These are phyloP conservation scores for Dyspetes luteomarginatus DNA, from an alignment of 2,888 invertebrate genomes.

Conservation along the genomic window DNA sequence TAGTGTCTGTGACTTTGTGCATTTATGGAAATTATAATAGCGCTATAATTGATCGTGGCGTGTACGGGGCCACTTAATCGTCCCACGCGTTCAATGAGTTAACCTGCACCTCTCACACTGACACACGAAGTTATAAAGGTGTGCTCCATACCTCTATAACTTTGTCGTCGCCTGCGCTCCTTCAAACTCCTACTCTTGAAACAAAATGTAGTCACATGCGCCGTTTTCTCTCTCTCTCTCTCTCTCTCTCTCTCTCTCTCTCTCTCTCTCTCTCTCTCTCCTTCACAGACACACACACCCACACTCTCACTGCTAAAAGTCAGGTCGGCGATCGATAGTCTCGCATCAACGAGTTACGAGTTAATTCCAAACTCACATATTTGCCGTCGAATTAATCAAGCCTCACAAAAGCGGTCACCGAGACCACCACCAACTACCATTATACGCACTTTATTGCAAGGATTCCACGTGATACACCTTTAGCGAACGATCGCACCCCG, in stretches of 20 bases:
- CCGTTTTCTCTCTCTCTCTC: slow-evolving; percentile 8
- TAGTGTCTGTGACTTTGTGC: slow-evolving; percentile 34
- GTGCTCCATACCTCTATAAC: no score
- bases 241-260: slow-evolving; percentile 1
- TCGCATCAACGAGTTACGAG: slow-evolving; percentile 71
- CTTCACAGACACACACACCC: neutral
- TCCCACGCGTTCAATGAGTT: slow-evolving; percentile 59
- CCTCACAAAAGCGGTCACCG: slow-evolving; percentile 72
- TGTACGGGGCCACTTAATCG: slow-evolving; percentile 62
- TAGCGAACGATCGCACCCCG: slow-evolving; percentile 26
- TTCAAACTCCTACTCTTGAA: slow-evolving; percentile 41
- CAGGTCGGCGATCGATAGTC: slow-evolving; percentile 65
- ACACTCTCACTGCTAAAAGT: slow-evolving; percentile 39
- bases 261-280: slow-evolving; percentile 14
- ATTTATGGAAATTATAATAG: slow-evolving; percentile 61
- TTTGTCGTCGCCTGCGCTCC: slow-evolving; percentile 36
- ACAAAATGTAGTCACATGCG: slow-evolving; percentile 2
- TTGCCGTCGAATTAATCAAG: slow-evolving; percentile 78
- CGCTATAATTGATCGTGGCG: slow-evolving; percentile 66
- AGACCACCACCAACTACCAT: slow-evolving; percentile 7
- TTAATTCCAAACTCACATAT: slow-evolving; percentile 77
- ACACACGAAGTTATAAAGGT: no score
- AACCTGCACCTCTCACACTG: slow-evolving; percentile 41
- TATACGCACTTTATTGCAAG: slow-evolving; percentile 61
- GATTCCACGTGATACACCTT: slow-evolving; percentile 59